These are phyloP conservation scores for Drosophila histrio DNA, from an alignment of 2,888 invertebrate species.

Conservation along the genomic window DNA sequence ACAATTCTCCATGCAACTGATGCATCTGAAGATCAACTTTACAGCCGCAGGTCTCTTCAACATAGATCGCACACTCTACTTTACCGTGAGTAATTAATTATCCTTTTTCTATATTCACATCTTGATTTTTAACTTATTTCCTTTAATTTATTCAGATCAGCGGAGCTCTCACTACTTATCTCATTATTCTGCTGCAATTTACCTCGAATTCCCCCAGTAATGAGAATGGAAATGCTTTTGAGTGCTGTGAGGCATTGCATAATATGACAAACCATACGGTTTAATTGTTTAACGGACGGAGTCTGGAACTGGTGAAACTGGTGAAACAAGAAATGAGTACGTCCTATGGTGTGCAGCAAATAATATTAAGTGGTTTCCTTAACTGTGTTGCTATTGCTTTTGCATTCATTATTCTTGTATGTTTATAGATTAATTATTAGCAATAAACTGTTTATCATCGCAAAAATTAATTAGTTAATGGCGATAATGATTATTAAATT, in stretches of 20 bases:
- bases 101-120: background rate
- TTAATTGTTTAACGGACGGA: slow-evolving; percentile 15
- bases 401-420: slow-evolving; percentile 32
- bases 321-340: slow-evolving; percentile 20
- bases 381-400: slow-evolving; percentile 51
- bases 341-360: slow-evolving; percentile 47
- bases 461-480: slow-evolving; percentile 15
- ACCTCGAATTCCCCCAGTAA: slow-evolving; percentile 73
- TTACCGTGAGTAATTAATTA: slow-evolving; percentile 78
- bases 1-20: slow-evolving; percentile 83
- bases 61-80: slow-evolving; percentile 83
- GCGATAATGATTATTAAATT: background rate
- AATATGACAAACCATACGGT: slow-evolving; percentile 60
- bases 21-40: slow-evolving; percentile 83
- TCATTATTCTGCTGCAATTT: slow-evolving; percentile 84
- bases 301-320: slow-evolving; percentile 31
- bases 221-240: slow-evolving; percentile 22
- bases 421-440: slow-evolving; percentile 43
- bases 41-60: slow-evolving; percentile 84
- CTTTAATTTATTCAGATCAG: slow-evolving; percentile 75
- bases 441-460: slow-evolving; percentile 45
- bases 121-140: background rate
- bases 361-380: slow-evolving; percentile 38
- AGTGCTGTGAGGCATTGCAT: slow-evolving; percentile 49
- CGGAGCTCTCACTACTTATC: slow-evolving; percentile 84